A percentile compares a stretch with the other conserved stretches of the same genome.
Conservation (phyloP, 2,888 invertebrate genomes). For the Phyllotreta cruciferae region DNA sequence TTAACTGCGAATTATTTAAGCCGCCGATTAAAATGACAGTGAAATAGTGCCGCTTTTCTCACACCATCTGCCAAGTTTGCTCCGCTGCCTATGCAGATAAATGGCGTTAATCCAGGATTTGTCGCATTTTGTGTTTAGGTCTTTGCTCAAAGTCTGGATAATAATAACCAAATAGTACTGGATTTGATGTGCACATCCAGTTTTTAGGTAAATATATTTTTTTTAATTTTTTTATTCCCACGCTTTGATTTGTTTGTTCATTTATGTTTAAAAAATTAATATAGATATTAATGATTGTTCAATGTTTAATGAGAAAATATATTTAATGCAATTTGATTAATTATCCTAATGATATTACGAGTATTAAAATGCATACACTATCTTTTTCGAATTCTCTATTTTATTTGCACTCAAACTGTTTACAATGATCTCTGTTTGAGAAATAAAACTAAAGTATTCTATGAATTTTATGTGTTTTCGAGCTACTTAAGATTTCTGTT, state of each 20-base stretch:
- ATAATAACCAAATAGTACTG: conserved; percentile 58
- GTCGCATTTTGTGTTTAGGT: conserved; percentile 55
- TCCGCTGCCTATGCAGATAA: conserved; percentile 26
- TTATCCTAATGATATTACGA: too few species aligned
- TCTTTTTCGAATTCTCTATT: too few species aligned
- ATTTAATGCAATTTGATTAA: too few species aligned
- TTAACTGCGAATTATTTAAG: conserved; percentile 17
- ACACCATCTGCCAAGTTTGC: conserved; percentile 9
- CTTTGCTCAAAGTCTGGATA: conserved; percentile 56
- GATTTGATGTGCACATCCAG: conserved; percentile 56
- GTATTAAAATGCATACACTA: too few species aligned
- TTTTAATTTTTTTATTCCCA: conserved; percentile 9
- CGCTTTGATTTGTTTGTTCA: not conserved
- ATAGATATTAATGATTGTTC: too few species aligned
- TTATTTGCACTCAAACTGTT: too few species aligned
- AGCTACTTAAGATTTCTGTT: too few species aligned
- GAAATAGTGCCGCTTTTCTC: conserved; percentile 27
- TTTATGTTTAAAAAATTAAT: not conserved
- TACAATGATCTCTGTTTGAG: too few species aligned
- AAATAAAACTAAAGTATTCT: too few species aligned
- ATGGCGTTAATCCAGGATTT: conserved; percentile 45
- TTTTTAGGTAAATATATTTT: conserved; percentile 55
- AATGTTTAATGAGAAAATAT: too few species aligned
- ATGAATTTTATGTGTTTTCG: too few species aligned
- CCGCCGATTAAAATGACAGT: conserved; percentile 24